Base-by-base conservation (phyloP, 2,888 invertebrate genomes). In the Palloptera scutellata region DNA sequence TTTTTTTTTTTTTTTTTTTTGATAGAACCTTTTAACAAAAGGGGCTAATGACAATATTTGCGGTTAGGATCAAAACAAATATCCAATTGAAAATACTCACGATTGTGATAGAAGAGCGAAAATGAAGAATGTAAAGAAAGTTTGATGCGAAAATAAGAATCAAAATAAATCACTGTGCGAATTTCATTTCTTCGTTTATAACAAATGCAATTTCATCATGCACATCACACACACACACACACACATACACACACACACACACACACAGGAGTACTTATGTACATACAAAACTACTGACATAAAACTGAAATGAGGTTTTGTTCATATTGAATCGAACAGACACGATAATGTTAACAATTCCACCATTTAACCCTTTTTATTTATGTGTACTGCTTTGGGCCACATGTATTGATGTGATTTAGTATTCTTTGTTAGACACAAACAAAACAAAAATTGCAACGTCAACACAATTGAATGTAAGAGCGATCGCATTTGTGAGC, bases 1-100 rank as follows among this genome's bases (percentile, higher is more conserved):
- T n/a, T n/a, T n/a, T n/a, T n/a, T n/a, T n/a, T n/a, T n/a, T n/a
- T n/a, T n/a, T n/a, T n/a, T n/a, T n/a, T 11, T 1, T 10, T 30
- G n/a, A 2, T 17, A 13, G 9, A 55, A 17, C 9, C 41, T 15
- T 4, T 42, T 51, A 15, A 6, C 15, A 42, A 64, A 67, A 61
- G 45, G 42, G 43, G 19, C 20, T 61, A 71, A 69, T 71, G 71
- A 69, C 69, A 67, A 59, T 71, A 69, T 71, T 71, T 71, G 71
- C 69, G 71, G 71, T 71, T 69, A 65, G 62, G 63, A 71, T 69
- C 40, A 66, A 67, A 62, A 60, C n/a, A 64, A 57, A 59, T 53
- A 59, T 55, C 15, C n/a, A 30, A 17, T 20, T 51, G 15, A n/a
- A 64, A 53, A 17, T 48, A 43, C 30, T 2, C 6, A 4, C 6